Evolutionary conservation across 2,888 invertebrate species (phyloP), one percentile per base, ranked within the genome.

Genomic region (Selenia dentaria): DNA sequence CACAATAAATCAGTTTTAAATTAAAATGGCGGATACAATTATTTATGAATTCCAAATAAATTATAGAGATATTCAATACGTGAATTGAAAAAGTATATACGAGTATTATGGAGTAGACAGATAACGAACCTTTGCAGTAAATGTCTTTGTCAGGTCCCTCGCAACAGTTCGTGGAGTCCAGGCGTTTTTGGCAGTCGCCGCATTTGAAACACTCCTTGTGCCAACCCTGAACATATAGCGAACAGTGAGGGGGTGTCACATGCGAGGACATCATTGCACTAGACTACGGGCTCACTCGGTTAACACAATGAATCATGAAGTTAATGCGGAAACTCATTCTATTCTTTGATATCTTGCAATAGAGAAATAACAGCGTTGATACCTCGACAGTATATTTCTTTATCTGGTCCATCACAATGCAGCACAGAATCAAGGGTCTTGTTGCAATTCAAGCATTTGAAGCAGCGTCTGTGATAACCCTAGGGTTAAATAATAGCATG

Each of bases 121-220:
- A 53, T 65, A 67, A 92, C 93, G 78, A 92, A 96, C 97, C 96
- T 95, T 96, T 98, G 93, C 98, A 98, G 92, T 97, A 98, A 92
- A 98, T 96, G 82, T 98, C 96, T 93, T 96, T 96, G 85, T 98
- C 97, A 71, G 98, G 96, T 75, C 96, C 98, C 90, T 97, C 97
- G 89, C 97, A 97, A 92, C 96, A 96, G 92, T 95, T 96, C 76
- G 95, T 94, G 63, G 97, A 97, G 92, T 97, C 97, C 92, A 97
- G 93, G 79, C 95, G 93, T 92, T 96, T 97, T 73, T 92, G 90
- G 92, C 97, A 97, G 70, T 94, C 93, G 82, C 93, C 96, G 93
- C 97, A 97, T 92, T 97, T 97, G 95, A 95, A 97, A 93, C 97
- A 97, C 92, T 96, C 95, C 93, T 92, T 96, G 93, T 97, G 97